Percentiles rank a stretch among this genome's conserved stretches.
Evolutionary conservation across 2,888 invertebrate species (phyloP).

Genomic region (Pristionchus exspectatus): DNA sequence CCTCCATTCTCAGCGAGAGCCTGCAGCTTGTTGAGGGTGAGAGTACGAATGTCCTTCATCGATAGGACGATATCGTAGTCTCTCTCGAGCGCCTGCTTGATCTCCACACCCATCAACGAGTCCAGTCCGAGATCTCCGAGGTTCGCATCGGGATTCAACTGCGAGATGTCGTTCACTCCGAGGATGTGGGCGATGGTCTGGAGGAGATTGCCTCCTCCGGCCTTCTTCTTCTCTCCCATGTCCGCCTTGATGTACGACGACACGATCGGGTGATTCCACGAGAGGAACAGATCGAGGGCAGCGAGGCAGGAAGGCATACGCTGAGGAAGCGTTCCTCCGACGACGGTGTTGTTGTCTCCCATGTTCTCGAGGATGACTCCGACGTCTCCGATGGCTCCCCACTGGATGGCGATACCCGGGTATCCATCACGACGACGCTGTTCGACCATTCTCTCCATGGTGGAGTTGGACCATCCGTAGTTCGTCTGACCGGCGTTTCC

Average conservation of each 20-base stretch:
- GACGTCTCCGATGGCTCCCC: conserved; percentile 96
- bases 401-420: conserved; percentile 93
- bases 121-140: conserved; percentile 97
- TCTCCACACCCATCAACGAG: conserved; percentile 98
- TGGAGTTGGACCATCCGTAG: conserved; percentile 96
- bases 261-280: conserved; percentile 85
- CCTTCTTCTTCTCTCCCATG: conserved; percentile 74
- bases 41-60: conserved; percentile 84
- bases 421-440: conserved; percentile 89
- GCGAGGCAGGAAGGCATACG: conserved; percentile 93
- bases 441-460: conserved; percentile 93
- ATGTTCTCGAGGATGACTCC: conserved; percentile 92
- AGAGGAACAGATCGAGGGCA: conserved; percentile 92
- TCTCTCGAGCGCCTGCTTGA: conserved; percentile 85
- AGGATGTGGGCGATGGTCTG: conserved; percentile 79
- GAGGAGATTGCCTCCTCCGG: conserved; percentile 80
- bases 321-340: conserved; percentile 96
- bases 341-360: conserved; percentile 86
- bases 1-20: conserved; percentile 80
- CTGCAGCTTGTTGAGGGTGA: conserved; percentile 88
- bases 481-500: conserved; percentile 97
- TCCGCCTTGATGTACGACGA: conserved; percentile 78
- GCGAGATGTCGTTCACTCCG: conserved; percentile 90
- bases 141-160: conserved; percentile 87
- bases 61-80: conserved; percentile 90